phyloP scores from a whole-genome alignment of 2,888 invertebrate species.

The Suillia variegata region DNA sequence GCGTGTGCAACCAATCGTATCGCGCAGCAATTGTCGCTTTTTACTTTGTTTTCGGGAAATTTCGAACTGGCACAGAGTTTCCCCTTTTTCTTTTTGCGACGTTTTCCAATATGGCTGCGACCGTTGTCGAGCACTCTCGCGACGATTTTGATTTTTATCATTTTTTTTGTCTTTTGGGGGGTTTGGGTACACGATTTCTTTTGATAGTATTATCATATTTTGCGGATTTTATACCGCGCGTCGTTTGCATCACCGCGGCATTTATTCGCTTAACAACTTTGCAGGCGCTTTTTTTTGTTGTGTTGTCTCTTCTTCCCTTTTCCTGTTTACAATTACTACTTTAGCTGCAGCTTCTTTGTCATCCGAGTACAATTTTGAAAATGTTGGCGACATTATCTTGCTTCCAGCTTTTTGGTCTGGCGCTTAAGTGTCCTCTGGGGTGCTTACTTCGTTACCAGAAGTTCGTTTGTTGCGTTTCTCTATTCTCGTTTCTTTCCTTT shows the following conservation, averaged over 20 bases:
- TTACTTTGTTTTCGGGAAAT: constrained; percentile 24
- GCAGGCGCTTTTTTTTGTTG: constrained; percentile 8
- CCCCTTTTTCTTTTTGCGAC: not conserved
- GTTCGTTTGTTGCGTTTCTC: constrained; percentile 37
- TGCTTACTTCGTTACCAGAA: constrained; percentile 52
- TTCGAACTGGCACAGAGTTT: constrained; percentile 8
- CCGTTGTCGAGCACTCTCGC: constrained; percentile 16
- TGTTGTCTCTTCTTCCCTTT: constrained; percentile 20
- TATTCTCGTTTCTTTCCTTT: not conserved
- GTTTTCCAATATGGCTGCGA: constrained; percentile 37
- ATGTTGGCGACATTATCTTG: constrained; percentile 48
- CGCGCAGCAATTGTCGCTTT: not conserved
- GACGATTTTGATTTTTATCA: constrained; percentile 18
- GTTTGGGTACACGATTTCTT: too few relatives aligned
- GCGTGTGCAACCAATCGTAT: constrained; percentile 31
- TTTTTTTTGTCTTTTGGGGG: too few relatives aligned
- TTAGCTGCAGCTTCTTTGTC: constrained; percentile 36
- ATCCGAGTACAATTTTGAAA: constrained; percentile 53
- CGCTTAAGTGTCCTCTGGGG: constrained; percentile 58
- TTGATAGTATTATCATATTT: constrained; percentile 38
- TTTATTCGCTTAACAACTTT: too few relatives aligned
- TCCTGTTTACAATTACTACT: not conserved
- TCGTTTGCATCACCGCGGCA: not conserved
- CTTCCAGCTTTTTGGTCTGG: constrained; percentile 36
- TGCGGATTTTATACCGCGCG: constrained; percentile 26